phyloP scores from a whole-genome alignment of 1,140 invertebrate species.

The Diploscapter pachys region DNA sequence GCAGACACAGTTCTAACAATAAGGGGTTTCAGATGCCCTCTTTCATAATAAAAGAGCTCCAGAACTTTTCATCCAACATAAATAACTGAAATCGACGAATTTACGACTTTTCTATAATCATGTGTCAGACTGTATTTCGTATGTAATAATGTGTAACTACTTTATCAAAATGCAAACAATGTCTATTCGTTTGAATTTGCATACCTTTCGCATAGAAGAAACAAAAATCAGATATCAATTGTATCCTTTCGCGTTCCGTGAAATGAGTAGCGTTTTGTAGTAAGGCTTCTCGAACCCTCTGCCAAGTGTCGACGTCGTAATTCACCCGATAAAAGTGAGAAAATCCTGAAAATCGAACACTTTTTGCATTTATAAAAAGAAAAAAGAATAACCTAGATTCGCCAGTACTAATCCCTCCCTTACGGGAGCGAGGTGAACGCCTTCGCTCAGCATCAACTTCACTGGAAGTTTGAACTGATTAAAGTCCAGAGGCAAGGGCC shows the following conservation, averaged over 20 bases:
- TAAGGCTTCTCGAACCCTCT: background rate
- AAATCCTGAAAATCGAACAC: background rate
- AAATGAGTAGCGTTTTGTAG: slow-evolving; percentile 25
- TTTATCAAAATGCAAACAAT: too few species aligned
- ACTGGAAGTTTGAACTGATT: slow-evolving; percentile 30
- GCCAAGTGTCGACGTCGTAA: slow-evolving; percentile 29
- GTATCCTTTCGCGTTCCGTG: slow-evolving; percentile 17
- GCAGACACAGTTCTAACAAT: too few species aligned
- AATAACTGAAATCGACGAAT: background rate
- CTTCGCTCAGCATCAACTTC: slow-evolving; percentile 25
- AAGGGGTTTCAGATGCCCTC: too few species aligned
- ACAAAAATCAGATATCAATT: slow-evolving; percentile 28
- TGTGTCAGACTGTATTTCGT: too few species aligned
- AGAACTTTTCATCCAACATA: background rate
- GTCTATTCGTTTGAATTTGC: background rate
- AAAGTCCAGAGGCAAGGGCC: slow-evolving; percentile 26
- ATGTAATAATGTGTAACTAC: too few species aligned
- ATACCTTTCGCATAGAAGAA: slow-evolving; percentile 20
- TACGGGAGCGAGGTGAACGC: slow-evolving; percentile 25
- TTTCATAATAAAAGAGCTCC: too few species aligned
- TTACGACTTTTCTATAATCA: too few species aligned
- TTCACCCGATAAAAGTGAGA: slow-evolving; percentile 26
- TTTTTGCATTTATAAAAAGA: too few species aligned
- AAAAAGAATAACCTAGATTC: slow-evolving; percentile 11
- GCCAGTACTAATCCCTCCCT: slow-evolving; percentile 17